These are phyloP conservation scores for Conopomorpha cramerella DNA, from an alignment of 1,140 invertebrate species.

Conservation along the genomic window DNA sequence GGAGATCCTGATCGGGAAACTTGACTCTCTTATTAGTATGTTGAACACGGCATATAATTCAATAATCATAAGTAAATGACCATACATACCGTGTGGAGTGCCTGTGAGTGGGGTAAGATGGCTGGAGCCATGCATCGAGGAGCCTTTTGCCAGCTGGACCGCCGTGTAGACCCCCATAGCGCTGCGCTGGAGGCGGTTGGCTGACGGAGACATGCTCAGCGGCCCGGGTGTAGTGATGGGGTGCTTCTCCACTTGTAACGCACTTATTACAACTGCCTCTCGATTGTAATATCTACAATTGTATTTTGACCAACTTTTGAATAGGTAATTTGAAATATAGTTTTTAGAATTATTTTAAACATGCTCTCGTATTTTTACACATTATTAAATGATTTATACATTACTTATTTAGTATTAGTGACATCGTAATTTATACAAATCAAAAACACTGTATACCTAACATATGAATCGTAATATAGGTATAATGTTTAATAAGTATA, in stretches of 20 bases:
- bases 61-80: background rate
- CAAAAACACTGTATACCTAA: too few relatives aligned
- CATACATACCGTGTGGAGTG: constrained; percentile 29
- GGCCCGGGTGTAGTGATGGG: constrained; percentile 86
- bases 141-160: constrained; percentile 34
- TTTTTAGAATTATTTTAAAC: too few relatives aligned
- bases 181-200: constrained; percentile 54
- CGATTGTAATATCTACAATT: constrained; percentile 82
- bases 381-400: too few relatives aligned
- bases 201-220: constrained; percentile 67
- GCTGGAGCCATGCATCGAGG: constrained; percentile 31
- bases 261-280: constrained; percentile 90
- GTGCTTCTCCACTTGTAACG: constrained; percentile 90
- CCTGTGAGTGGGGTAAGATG: constrained; percentile 31
- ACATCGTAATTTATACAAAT: too few relatives aligned
- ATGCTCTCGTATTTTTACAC: too few relatives aligned
- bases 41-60: background rate
- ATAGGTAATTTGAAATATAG: too few relatives aligned
- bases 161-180: constrained; percentile 34
- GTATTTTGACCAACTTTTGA: too few relatives aligned
- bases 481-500: background rate
- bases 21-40: background rate
- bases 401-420: too few relatives aligned
- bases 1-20: constrained; percentile 29
- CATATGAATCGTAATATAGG: background rate